phyloP scores from a whole-genome alignment of 1,140 invertebrate species.

The Subanguina moxae region DNA sequence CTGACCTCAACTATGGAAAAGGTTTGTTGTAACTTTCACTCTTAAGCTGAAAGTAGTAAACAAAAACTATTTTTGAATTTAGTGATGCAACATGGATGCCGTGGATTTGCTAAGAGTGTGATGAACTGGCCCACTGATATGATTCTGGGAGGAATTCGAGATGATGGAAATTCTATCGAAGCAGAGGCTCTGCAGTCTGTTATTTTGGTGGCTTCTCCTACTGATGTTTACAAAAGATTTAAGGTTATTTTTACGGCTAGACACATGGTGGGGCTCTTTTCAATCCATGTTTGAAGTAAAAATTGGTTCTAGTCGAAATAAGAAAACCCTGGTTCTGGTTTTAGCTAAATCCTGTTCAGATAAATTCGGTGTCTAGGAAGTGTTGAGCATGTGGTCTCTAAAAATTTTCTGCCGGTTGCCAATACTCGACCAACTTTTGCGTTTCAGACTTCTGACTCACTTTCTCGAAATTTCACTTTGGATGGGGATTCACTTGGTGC shows the following conservation, averaged over 20 bases:
- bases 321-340: no score
- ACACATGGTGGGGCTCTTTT: no score
- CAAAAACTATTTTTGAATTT: no score
- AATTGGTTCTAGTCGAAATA: no score
- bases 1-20: constrained; percentile 7
- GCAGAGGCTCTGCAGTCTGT: constrained; percentile 64
- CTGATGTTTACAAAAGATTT: constrained; percentile 50
- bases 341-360: no score
- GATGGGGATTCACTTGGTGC: not conserved
- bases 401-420: no score
- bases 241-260: constrained; percentile 24
- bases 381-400: no score
- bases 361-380: no score
- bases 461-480: not conserved
- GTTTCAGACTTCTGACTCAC: not conserved
- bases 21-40: not conserved
- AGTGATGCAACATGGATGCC: constrained; percentile 72
- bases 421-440: no score
- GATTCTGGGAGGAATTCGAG: constrained; percentile 74
- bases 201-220: constrained; percentile 70
- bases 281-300: no score
- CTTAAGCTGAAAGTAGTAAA: no score
- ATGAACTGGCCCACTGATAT: constrained; percentile 98
- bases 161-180: constrained; percentile 18
- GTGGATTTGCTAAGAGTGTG: constrained; percentile 90